Base-by-base conservation (phyloP, 2,113 vertebrate species). In the Collichthys lucidus region DNA sequence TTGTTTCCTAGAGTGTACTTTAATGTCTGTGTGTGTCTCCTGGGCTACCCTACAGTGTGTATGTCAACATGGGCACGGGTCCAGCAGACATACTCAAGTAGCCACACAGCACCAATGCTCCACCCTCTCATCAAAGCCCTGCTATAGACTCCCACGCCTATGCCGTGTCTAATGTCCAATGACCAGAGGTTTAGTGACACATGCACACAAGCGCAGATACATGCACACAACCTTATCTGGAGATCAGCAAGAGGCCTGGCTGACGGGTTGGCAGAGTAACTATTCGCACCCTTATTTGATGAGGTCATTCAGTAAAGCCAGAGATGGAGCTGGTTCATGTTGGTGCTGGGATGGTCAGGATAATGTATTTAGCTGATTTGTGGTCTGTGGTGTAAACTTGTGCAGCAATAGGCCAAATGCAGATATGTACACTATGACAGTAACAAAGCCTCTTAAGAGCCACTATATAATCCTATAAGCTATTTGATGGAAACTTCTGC, bases 181-280 rank as follows among this genome's bases (percentile, higher is more conserved):
- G 64, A 63, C 73, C 4, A 40, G 46, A 76, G 74, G 59, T 53
- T 68, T 24, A 73, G 35, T 71, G 78, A 67, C 77, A 89, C 60
- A 12, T 74, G 74, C 74, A 26, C 60, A 70, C 40, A 50, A 56
- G 64, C 69, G 7, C 35, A 40, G 35, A 40, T 40, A 67, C 46
- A 55, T 8, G 19, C 71, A 59, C 50, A 76, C 35, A 65, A 68
- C 17, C 59, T 83, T 88, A 91, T 92, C 86, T 62, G 64, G 31
- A 88, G 52, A 84, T 82, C 86, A 87, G 68, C 68, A 65, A 4
- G 31, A 80, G 46, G 49, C 59, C 63, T 53, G 46, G 47, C 63
- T 24, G 16, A 49, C 35, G 44, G 31, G 31, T 56, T 66, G 72
- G 59, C 56, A n/a, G 42, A 63, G 35, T 11, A 74, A 70, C 29